These are phyloP conservation scores for Stenichneumon culpator DNA, from an alignment of 2,888 invertebrate species.

Conservation along the genomic window DNA sequence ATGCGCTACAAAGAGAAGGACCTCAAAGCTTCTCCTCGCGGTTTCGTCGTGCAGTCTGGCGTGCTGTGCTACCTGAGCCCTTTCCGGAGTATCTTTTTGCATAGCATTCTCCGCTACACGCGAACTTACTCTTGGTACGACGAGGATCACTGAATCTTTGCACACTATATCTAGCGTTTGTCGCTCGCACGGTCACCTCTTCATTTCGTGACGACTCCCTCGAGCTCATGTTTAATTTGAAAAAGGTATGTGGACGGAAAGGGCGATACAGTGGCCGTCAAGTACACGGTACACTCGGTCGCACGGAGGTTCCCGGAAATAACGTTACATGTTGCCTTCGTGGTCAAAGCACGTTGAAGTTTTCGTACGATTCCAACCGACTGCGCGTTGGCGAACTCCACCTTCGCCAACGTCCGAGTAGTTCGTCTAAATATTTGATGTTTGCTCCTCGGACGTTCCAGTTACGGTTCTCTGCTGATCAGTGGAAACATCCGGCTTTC, in stretches of 20 bases:
- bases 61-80: constrained; percentile 33
- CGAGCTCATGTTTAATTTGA: constrained; percentile 25
- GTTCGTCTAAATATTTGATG: background rate
- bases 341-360: constrained; percentile 1
- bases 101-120: constrained; percentile 7
- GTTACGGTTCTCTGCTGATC: background rate
- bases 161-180: background rate
- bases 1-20: constrained; percentile 47
- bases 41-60: constrained; percentile 32
- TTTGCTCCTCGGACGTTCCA: background rate
- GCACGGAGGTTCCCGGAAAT: background rate
- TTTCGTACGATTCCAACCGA: background rate
- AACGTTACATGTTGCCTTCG: background rate
- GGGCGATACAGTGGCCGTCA: background rate
- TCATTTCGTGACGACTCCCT: constrained; percentile 11
- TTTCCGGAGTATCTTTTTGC: constrained; percentile 27
- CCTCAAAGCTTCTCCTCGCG: constrained; percentile 49
- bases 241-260: constrained; percentile 10
- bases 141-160: background rate
- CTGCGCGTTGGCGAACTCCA: background rate
- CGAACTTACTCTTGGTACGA: constrained; percentile 1
- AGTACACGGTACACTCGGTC: background rate
- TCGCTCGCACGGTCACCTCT: background rate
- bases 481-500: background rate
- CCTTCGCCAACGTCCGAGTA: background rate